These are phyloP conservation scores for Aleiodes testaceus DNA, from an alignment of 2,888 invertebrate genomes.

Conservation along the genomic window DNA sequence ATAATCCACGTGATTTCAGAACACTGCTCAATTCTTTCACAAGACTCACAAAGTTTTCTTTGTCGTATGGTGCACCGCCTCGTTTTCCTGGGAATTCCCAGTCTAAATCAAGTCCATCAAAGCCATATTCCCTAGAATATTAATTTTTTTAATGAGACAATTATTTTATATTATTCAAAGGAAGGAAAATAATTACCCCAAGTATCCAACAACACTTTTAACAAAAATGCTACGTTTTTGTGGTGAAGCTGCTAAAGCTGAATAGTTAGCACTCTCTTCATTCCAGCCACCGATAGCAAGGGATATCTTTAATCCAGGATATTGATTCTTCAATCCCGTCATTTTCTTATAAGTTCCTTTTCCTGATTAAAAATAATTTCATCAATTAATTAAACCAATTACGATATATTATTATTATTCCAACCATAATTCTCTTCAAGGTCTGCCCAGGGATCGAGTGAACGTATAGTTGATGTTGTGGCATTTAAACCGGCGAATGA, in stretches of 20 bases:
- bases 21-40: conserved; percentile 84
- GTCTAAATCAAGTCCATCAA: conserved; percentile 86
- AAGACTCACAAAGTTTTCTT: conserved; percentile 84
- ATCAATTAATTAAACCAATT: background rate
- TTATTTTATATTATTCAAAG: conserved; percentile 6
- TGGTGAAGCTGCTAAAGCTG: conserved; percentile 79
- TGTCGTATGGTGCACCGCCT: conserved; percentile 84
- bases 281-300: conserved; percentile 95
- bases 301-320: conserved; percentile 82
- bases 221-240: conserved; percentile 80
- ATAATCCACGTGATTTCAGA: conserved; percentile 79
- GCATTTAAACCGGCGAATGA: conserved; percentile 86
- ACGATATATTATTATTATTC: background rate
- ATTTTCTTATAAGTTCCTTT: conserved; percentile 77
- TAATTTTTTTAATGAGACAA: conserved; percentile 5
- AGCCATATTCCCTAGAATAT: conserved; percentile 78
- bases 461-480: conserved; percentile 79
- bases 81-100: conserved; percentile 89
- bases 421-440: conserved; percentile 82
- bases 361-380: conserved; percentile 54
- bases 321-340: conserved; percentile 78
- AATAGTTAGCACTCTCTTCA: conserved; percentile 86
- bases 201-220: conserved; percentile 80
- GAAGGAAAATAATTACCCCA: conserved; percentile 74
- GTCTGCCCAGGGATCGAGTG: conserved; percentile 86